Evolutionary conservation across 2,888 invertebrate genomes (phyloP).

Genomic region (Scaptomyza flava): DNA sequence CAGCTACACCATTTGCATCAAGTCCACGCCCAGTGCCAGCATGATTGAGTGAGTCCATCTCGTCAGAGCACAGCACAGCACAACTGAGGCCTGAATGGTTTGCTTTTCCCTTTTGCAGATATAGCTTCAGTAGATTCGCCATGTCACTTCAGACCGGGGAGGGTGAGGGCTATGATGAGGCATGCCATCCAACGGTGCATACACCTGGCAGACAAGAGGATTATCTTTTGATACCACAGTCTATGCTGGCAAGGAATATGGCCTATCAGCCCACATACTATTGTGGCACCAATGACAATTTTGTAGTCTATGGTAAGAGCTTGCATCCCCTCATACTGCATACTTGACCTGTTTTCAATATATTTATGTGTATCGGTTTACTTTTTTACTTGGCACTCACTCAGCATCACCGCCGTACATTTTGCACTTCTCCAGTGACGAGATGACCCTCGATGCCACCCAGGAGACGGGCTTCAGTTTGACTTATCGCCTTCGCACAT

Average conservation of each 20-base stretch:
- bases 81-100: conserved; percentile 84
- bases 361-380: not conserved
- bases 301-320: conserved; percentile 62
- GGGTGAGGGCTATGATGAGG: conserved; percentile 83
- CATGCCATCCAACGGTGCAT: conserved; percentile 86
- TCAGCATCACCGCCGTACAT: conserved; percentile 87
- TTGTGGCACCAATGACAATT: conserved; percentile 78
- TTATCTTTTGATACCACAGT: conserved; percentile 86
- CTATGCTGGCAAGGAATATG: conserved; percentile 81
- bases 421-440: conserved; percentile 87
- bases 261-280: conserved; percentile 80
- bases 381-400: conserved; percentile 18
- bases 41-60: conserved; percentile 76
- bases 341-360: conserved; percentile 27
- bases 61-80: not conserved
- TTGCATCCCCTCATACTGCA: not conserved
- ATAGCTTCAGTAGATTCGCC: conserved; percentile 66
- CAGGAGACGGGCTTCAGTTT: conserved; percentile 81
- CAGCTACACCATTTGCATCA: conserved; percentile 88
- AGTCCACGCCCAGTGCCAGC: conserved; percentile 72
- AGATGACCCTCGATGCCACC: conserved; percentile 76
- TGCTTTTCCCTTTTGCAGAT: conserved; percentile 83
- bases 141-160: conserved; percentile 65
- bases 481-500: conserved; percentile 67
- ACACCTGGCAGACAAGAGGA: conserved; percentile 85